Conservation (phyloP, 2,797 vertebrate genomes). For the Rhinophrynus dorsalis region DNA sequence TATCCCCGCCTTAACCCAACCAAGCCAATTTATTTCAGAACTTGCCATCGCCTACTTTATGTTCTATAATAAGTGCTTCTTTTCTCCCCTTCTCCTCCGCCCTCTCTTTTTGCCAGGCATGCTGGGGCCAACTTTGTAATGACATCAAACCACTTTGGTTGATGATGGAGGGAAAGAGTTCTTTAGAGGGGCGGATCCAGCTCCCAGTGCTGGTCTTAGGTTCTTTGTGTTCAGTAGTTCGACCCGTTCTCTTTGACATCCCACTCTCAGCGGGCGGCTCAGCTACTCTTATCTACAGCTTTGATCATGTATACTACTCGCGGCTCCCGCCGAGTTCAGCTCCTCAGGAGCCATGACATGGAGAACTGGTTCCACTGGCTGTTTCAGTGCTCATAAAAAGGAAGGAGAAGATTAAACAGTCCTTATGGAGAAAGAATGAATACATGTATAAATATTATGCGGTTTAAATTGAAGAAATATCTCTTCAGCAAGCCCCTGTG, state of each 20-base stretch:
- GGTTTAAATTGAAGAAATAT: conserved; percentile 25
- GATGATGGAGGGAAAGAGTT: conserved; percentile 45
- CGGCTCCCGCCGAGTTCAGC: conserved; percentile 44
- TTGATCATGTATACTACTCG: conserved; percentile 45
- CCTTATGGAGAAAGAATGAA: conserved; percentile 35
- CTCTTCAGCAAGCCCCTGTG: conserved; percentile 38
- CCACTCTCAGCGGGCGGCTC: conserved; percentile 47
- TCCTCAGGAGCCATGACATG: conserved; percentile 46
- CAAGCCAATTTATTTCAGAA: conserved; percentile 50
- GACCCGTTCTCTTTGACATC: conserved; percentile 46
- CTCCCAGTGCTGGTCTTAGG: conserved; percentile 40
- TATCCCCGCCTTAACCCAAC: conserved; percentile 46
- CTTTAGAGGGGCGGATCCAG: conserved; percentile 46
- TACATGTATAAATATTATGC: conserved; percentile 47
- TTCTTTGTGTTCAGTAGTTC: conserved; percentile 42
- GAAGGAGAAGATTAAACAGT: conserved; percentile 46
- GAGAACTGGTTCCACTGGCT: conserved; percentile 45
- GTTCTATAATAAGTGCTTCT: conserved; percentile 44
- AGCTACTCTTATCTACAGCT: conserved; percentile 41
- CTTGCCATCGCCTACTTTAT: conserved; percentile 43
- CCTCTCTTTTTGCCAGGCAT: conserved; percentile 42
- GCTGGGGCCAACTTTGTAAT: conserved; percentile 44
- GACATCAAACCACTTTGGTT: conserved; percentile 49
- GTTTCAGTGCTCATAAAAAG: conserved; percentile 39
- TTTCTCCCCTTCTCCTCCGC: conserved; percentile 46